These are phyloP conservation scores for Cryptotermes secundus DNA, from an alignment of 1,140 invertebrate species.

Conservation along the genomic window DNA sequence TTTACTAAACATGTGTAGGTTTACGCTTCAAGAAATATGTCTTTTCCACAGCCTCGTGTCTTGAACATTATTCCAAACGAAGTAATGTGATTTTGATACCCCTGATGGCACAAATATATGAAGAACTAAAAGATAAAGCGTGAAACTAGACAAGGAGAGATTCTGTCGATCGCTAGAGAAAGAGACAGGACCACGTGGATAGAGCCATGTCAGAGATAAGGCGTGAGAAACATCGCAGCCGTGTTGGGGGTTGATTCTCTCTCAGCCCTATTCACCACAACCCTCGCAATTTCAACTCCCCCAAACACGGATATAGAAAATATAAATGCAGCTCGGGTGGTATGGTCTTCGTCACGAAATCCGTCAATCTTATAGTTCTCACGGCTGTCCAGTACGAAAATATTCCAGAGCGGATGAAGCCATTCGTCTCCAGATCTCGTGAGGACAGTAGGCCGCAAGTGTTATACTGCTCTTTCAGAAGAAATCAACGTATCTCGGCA, in stretches of 20 bases:
- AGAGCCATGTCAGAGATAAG: background rate
- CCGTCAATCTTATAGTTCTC: background rate
- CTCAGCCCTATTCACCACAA: background rate
- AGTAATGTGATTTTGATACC: background rate
- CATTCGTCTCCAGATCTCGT: background rate
- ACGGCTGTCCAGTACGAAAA: background rate
- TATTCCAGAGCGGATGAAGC: background rate
- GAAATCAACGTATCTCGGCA: background rate
- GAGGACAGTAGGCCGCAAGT: background rate
- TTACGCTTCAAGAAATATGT: too few species aligned
- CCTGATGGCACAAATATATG: background rate
- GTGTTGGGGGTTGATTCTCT: background rate
- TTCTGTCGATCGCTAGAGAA: background rate
- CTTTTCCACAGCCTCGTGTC: too few species aligned
- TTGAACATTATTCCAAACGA: too few species aligned
- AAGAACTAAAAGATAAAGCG: background rate
- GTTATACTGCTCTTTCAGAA: too few species aligned
- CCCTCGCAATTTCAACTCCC: conserved; percentile 7
- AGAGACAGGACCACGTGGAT: background rate
- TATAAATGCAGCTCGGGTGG: background rate
- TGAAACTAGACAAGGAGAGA: background rate
- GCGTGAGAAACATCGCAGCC: background rate
- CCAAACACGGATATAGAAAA: background rate
- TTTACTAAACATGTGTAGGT: too few species aligned
- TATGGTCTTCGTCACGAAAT: conserved; percentile 19